Evolutionary conservation across 2,797 vertebrate genomes (phyloP), one percentile per base, ranked within the genome.

Genomic region (Discoglossus pictus): DNA sequence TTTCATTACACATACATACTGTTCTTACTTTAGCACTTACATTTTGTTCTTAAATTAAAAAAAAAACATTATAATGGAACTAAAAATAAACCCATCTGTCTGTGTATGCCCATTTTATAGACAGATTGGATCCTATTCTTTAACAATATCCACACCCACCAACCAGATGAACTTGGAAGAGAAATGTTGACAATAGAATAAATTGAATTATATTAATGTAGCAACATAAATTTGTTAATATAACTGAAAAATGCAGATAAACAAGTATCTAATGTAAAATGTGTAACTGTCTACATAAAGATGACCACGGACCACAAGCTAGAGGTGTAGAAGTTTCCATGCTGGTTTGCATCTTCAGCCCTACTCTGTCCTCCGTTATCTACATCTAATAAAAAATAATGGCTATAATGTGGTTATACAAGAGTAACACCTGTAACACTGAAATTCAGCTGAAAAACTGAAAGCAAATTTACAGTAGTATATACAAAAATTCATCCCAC

Each of bases 11-110:
- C 21, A 65, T 31, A 43, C 39, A 50, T 18, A 20, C 39, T 27
- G 21, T 43, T 67, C 44, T 44, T 27, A 44, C 48, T 46, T 61
- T n/a, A n/a, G n/a, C n/a, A n/a, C n/a, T n/a, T n/a, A n/a, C n/a
- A n/a, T n/a, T n/a, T n/a, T n/a, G n/a, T n/a, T n/a, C n/a, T n/a
- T n/a, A n/a, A n/a, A n/a, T n/a, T n/a, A n/a, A n/a, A n/a, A n/a
- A 62, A 55, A 55, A 50, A 25, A 42, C 23, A 48, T 58, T 63
- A 47, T 35, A 21, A 58, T 64, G 36, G 20, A 64, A 35, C 60
- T 47, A 64, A 71, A 71, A 60, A 46, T 34, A 50, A 44, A 52
- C 60, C 39, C 60, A 71, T 71, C 68, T 71, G 68, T 36, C 60
- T 58, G 11, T 18, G 53, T 21, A 63, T 71, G 68, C 52, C 60